Evolutionary conservation across 1,140 invertebrate genomes (phyloP).

Genomic region (Papilio glaucus): DNA sequence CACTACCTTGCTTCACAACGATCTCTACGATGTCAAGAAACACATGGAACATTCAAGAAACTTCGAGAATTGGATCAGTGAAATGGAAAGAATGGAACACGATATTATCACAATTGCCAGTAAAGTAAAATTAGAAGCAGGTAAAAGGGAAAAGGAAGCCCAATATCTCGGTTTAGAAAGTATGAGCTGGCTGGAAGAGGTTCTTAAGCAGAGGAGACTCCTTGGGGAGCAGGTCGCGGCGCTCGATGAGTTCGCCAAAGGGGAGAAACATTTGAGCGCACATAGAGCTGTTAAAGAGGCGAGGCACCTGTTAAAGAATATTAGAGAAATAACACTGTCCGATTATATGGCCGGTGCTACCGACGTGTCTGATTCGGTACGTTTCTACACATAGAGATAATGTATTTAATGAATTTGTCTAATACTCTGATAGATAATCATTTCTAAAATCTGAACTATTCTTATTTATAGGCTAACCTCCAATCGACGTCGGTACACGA

Average conservation of each 20-base stretch:
- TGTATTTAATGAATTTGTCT: neutral
- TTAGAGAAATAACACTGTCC: conserved; percentile 83
- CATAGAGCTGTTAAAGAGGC: conserved; percentile 85
- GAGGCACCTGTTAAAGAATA: conserved; percentile 81
- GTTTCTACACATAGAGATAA: conserved; percentile 38
- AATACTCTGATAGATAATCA: neutral
- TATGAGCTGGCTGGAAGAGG: conserved; percentile 71
- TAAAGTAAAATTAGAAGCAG: conserved; percentile 57
- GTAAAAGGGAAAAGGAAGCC: conserved; percentile 56
- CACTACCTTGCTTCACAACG: conserved; percentile 54
- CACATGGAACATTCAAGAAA: conserved; percentile 53
- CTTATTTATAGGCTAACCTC: conserved; percentile 63
- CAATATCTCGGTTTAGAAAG: conserved; percentile 69
- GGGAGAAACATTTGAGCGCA: conserved; percentile 84
- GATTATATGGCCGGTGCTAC: conserved; percentile 76
- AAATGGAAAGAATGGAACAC: conserved; percentile 62
- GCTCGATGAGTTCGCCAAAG: conserved; percentile 83
- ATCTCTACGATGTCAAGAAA: conserved; percentile 45
- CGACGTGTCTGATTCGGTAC: conserved; percentile 80
- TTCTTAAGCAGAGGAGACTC: conserved; percentile 57
- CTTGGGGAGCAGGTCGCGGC: conserved; percentile 69
- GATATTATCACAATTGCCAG: conserved; percentile 61
- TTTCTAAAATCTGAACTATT: neutral
- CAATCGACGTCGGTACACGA: conserved; percentile 76
- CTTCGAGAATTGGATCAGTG: conserved; percentile 47